These are phyloP conservation scores for Drosophila colorata DNA, from an alignment of 2,888 invertebrate genomes.

Conservation along the genomic window DNA sequence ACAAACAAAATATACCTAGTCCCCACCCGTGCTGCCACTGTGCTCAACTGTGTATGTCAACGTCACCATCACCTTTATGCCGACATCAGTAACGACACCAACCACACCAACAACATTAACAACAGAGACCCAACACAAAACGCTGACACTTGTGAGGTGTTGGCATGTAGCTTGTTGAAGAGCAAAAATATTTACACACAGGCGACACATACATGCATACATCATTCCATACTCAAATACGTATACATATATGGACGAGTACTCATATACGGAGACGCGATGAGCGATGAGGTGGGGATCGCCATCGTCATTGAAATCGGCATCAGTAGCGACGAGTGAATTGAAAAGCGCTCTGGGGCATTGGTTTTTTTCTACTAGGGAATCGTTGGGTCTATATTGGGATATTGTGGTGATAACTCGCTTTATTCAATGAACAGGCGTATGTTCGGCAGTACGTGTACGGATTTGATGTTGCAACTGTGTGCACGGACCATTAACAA, in stretches of 20 bases:
- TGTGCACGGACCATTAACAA: slow-evolving; percentile 61
- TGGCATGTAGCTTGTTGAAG: slow-evolving; percentile 31
- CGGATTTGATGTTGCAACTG: slow-evolving; percentile 1
- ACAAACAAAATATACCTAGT: slow-evolving; percentile 64
- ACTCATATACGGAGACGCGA: slow-evolving; percentile 1
- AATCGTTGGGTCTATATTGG: slow-evolving; percentile 30
- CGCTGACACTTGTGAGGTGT: slow-evolving; percentile 56
- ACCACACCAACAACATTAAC: slow-evolving; percentile 12
- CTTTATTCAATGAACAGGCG: slow-evolving; percentile 24
- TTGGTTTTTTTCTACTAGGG: slow-evolving; percentile 24
- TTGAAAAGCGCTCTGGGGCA: slow-evolving; percentile 66
- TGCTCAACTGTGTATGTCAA: slow-evolving; percentile 42
- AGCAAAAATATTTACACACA: slow-evolving; percentile 63
- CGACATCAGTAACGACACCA: slow-evolving; percentile 31
- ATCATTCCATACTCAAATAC: slow-evolving; percentile 19
- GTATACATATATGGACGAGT: slow-evolving; percentile 5
- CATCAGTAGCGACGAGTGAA: slow-evolving; percentile 47
- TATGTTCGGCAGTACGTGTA: slow-evolving; percentile 1
- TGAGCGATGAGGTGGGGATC: slow-evolving; percentile 10
- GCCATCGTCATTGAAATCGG: slow-evolving; percentile 47
- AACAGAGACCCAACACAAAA: slow-evolving; percentile 38
- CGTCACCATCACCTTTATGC: slow-evolving; percentile 61
- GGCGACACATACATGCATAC: slow-evolving; percentile 7
- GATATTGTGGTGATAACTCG: slow-evolving; percentile 42
- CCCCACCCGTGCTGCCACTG: slow-evolving; percentile 13